Percentiles rank a stretch among this genome's conserved stretches.
These are phyloP conservation scores for Hypotaenidia okinawae DNA, from an alignment of 2,797 vertebrate genomes.

Conservation along the genomic window DNA sequence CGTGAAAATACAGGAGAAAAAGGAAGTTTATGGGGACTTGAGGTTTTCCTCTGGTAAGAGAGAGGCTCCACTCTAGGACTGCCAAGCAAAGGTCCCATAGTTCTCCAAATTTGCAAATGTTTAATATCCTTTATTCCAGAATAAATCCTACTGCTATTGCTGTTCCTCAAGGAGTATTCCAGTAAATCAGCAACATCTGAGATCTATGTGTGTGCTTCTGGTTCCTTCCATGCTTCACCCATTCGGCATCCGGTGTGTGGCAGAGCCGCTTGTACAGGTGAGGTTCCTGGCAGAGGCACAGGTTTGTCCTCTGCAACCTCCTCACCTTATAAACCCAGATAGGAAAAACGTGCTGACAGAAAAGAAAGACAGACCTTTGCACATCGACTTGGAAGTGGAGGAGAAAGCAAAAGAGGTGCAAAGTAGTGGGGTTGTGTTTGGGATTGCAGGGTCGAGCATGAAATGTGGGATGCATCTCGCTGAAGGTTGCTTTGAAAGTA, in stretches of 20 bases:
- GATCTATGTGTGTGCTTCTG: neutral
- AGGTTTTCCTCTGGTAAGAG: neutral
- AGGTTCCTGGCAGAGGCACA: neutral
- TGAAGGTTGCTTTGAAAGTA: neutral
- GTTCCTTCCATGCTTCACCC: neutral
- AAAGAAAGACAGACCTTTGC: neutral
- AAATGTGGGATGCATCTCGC: neutral
- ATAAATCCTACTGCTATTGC: neutral
- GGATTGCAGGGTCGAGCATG: neutral
- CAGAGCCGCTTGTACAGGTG: neutral
- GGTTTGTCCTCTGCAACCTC: neutral
- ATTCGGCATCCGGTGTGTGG: rapidly evolving
- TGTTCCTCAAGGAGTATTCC: neutral
- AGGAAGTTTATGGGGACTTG: neutral
- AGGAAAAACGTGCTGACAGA: rapidly evolving
- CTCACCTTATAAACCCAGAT: rapidly evolving
- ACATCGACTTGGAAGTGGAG: neutral
- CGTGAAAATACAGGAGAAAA: neutral
- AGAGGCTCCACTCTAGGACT: neutral
- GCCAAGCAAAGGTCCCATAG: neutral
- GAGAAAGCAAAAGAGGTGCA: neutral
- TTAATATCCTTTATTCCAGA: neutral
- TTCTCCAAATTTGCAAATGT: neutral
- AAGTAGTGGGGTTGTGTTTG: neutral
- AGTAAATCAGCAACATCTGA: neutral